A percentile compares a stretch with the other conserved stretches of the same genome.
phyloP scores from a whole-genome alignment of 2,113 vertebrate genomes.

The Coreoperca whiteheadi region DNA sequence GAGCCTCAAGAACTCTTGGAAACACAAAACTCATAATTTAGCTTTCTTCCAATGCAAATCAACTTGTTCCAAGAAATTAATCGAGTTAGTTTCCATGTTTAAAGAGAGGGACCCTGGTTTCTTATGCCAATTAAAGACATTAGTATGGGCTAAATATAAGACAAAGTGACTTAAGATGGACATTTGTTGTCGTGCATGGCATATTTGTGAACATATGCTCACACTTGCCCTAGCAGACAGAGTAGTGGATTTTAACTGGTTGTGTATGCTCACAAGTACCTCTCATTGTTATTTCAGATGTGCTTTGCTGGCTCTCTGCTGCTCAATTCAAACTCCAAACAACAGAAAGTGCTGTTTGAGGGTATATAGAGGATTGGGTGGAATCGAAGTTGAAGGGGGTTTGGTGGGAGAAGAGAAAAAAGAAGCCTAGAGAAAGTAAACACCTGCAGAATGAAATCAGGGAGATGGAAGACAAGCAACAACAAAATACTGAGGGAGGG shows the following conservation, averaged over 20 bases:
- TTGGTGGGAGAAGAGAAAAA: neutral
- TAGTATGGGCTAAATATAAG: neutral
- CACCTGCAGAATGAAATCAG: conserved; percentile 27
- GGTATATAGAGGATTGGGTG: conserved; percentile 8
- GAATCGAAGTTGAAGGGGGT: conserved; percentile 18
- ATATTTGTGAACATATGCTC: neutral
- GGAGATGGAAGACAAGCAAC: neutral
- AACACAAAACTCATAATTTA: conserved; percentile 3
- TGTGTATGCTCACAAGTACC: conserved; percentile 1
- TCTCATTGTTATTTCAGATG: conserved; percentile 46
- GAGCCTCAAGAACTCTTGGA: neutral
- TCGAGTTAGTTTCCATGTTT: neutral
- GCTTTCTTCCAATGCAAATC: neutral
- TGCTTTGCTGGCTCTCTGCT: conserved; percentile 10
- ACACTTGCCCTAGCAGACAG: neutral
- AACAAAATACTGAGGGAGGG: neutral
- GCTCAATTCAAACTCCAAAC: conserved; percentile 35
- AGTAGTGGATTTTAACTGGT: conserved; percentile 1
- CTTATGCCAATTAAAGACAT: neutral
- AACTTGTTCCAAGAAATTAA: conserved; percentile 3
- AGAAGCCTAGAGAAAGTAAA: conserved; percentile 3
- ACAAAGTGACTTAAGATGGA: neutral
- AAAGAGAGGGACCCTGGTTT: neutral
- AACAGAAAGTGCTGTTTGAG: conserved; percentile 35
- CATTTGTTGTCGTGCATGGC: neutral